phyloP scores from a whole-genome alignment of 2,888 invertebrate species.

The Amblyteles armatorius region DNA sequence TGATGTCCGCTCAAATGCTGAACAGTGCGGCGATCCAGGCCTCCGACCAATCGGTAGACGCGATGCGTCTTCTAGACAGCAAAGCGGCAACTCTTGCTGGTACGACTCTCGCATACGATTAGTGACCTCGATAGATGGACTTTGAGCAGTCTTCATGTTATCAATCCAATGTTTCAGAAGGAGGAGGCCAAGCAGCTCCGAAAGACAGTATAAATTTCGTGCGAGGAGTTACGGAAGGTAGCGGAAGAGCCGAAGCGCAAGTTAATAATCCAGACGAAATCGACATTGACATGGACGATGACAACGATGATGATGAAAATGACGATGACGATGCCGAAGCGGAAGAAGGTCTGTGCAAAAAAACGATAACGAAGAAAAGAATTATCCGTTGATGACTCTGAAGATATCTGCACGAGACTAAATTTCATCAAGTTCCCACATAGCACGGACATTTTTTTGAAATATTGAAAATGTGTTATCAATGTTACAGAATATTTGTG shows the following conservation, averaged over 20 bases:
- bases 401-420: too few species aligned
- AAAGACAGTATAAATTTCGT: conserved; percentile 92
- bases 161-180: conserved; percentile 67
- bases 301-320: conserved; percentile 88
- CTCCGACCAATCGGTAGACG: conserved; percentile 91
- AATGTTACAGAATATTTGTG: too few species aligned
- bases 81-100: conserved; percentile 87
- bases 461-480: too few species aligned
- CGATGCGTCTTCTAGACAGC: conserved; percentile 95
- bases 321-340: conserved; percentile 86
- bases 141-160: conserved; percentile 8
- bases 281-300: conserved; percentile 91
- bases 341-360: conserved; percentile 81
- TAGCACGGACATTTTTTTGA: too few species aligned
- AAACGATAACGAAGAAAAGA: neutral
- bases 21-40: conserved; percentile 90
- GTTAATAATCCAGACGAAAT: conserved; percentile 96
- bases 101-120: conserved; percentile 46
- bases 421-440: too few species aligned
- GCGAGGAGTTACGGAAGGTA: conserved; percentile 94
- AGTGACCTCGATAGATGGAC: neutral
- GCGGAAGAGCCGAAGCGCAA: conserved; percentile 87
- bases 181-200: conserved; percentile 70
- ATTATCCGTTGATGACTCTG: neutral
- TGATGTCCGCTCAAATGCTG: conserved; percentile 99